Conservation (phyloP, 2,888 invertebrate species). For the Steromphala cineraria region DNA sequence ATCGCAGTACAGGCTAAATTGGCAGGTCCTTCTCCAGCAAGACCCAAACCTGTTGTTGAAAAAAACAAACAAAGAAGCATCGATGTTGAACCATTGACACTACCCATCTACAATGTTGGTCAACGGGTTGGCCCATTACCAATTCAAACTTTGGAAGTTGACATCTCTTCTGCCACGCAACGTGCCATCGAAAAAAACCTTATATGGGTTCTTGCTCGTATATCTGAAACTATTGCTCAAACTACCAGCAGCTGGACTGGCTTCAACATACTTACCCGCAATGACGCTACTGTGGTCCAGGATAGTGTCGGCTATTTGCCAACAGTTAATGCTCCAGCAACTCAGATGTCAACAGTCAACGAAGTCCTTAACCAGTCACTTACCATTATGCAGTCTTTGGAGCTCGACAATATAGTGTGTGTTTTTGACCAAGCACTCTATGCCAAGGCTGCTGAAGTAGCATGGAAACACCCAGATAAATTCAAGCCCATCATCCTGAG, state of each 20-base stretch:
- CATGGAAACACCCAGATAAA: slow-evolving; percentile 37
- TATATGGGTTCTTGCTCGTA: background rate
- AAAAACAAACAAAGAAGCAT: no score
- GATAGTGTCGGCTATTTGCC: background rate
- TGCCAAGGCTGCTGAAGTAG: background rate
- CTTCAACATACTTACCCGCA: background rate
- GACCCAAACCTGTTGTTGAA: no score
- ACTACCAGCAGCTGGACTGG: background rate
- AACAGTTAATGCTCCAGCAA: background rate
- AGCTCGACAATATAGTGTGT: background rate
- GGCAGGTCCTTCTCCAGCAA: background rate
- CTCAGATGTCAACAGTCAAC: background rate
- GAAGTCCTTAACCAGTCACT: background rate
- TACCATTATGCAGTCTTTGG: background rate
- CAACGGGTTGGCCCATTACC: no score
- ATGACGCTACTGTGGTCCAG: background rate
- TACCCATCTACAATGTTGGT: no score
- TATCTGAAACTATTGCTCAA: background rate
- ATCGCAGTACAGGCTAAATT: background rate
- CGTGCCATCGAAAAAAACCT: background rate
- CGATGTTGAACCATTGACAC: no score
- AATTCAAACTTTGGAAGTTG: no score
- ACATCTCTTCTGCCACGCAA: background rate
- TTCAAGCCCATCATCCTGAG: slow-evolving; percentile 31
- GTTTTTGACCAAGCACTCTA: no score